Conservation (phyloP, 2,888 invertebrate genomes). For the Gnatocerus cornutus region DNA sequence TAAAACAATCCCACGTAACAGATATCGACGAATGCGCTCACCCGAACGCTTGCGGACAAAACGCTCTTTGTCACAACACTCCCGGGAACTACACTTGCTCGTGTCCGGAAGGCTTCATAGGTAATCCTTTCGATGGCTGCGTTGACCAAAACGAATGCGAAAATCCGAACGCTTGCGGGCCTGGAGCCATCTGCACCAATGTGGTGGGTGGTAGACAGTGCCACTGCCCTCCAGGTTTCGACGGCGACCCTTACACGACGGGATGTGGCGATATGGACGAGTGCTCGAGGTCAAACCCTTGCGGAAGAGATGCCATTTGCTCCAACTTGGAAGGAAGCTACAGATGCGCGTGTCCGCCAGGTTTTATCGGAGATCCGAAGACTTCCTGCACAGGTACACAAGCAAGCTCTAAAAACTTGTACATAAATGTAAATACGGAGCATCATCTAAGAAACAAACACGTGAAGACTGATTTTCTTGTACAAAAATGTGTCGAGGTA, state of each 20-base stretch:
- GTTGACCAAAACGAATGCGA: conserved; percentile 90
- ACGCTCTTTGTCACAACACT: conserved; percentile 87
- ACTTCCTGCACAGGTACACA: conserved; percentile 81
- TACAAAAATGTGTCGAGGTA: conserved; percentile 60
- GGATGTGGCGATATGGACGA: conserved; percentile 86
- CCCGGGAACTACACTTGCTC: conserved; percentile 91
- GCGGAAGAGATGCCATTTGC: conserved; percentile 87
- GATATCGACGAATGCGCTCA: conserved; percentile 92
- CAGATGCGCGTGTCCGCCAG: conserved; percentile 87
- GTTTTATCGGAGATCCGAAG: conserved; percentile 86
- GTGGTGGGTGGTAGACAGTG: conserved; percentile 87
- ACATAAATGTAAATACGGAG: conserved; percentile 56
- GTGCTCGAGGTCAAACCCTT: conserved; percentile 78
- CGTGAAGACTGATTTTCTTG: conserved; percentile 71
- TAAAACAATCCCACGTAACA: conserved; percentile 64
- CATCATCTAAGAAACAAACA: conserved; percentile 63
- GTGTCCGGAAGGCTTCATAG: conserved; percentile 87
- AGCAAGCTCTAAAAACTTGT: conserved; percentile 42
- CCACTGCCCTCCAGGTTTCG: conserved; percentile 85
- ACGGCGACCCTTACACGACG: conserved; percentile 82
- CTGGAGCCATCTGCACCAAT: conserved; percentile 86
- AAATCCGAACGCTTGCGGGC: conserved; percentile 82
- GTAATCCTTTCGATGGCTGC: conserved; percentile 87
- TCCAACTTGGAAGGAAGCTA: conserved; percentile 86
- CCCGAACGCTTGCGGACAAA: conserved; percentile 86